These are phyloP conservation scores for Sylvia borin DNA, from an alignment of 2,797 vertebrate genomes.

Conservation along the genomic window DNA sequence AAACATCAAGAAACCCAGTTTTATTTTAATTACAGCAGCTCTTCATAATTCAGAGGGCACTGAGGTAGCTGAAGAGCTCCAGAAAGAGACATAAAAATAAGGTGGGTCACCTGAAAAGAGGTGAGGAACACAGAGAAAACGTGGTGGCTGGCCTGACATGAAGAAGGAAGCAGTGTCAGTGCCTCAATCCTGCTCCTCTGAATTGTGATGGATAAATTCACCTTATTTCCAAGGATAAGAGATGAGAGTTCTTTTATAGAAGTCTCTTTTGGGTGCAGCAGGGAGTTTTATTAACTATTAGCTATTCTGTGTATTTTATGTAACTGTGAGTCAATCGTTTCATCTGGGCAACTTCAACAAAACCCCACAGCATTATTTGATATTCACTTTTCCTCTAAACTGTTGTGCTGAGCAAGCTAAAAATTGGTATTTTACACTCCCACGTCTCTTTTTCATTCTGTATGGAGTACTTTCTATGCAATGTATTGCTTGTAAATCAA, in stretches of 20 bases:
- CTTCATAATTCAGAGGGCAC: not conserved
- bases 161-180: not conserved
- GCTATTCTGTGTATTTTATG: not conserved
- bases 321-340: not conserved
- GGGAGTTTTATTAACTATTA: not conserved
- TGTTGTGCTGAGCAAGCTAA: slow-evolving; percentile 21
- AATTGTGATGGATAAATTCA: not conserved
- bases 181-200: not conserved
- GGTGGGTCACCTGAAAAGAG: not conserved
- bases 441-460: not conserved
- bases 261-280: not conserved
- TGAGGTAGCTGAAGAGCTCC: not conserved
- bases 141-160: not conserved
- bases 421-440: not conserved
- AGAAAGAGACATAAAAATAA: not conserved
- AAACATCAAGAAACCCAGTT: not conserved
- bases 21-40: not conserved
- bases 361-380: not conserved
- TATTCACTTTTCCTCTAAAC: not conserved
- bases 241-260: not conserved
- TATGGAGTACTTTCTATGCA: not conserved
- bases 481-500: slow-evolving; percentile 1
- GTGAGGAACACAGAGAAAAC: not conserved
- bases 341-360: not conserved
- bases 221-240: not conserved